Percentiles rank a stretch among this genome's conserved stretches.
Evolutionary conservation across 2,113 vertebrate species (phyloP).

Genomic region (Actenoides hombroni): DNA sequence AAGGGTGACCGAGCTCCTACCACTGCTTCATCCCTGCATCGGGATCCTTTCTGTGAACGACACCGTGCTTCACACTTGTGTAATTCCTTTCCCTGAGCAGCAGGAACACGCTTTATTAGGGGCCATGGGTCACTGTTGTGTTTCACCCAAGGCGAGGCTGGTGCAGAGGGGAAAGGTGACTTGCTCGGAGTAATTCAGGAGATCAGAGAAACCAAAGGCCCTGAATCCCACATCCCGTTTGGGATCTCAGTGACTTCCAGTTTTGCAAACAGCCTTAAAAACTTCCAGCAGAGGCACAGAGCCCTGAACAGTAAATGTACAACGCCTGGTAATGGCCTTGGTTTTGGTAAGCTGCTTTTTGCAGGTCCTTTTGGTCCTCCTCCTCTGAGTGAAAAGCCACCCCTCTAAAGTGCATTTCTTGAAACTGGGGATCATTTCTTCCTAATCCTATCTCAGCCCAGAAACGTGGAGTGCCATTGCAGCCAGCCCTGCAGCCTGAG

Average conservation of each 20-base stretch:
- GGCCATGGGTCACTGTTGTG: fast-evolving
- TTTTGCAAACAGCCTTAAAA: background rate
- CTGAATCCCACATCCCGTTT: fast-evolving
- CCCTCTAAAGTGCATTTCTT: background rate
- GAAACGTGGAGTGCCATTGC: background rate
- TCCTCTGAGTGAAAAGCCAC: background rate
- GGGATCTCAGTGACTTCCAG: background rate
- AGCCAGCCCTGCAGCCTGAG: background rate
- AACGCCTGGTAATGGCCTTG: background rate
- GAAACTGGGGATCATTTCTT: background rate
- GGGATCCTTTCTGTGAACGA: background rate
- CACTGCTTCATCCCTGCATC: fast-evolving
- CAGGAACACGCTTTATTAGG: fast-evolving
- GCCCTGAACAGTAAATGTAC: background rate
- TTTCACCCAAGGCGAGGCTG: fast-evolving
- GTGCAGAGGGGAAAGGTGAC: background rate
- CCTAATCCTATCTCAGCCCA: background rate
- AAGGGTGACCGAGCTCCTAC: background rate
- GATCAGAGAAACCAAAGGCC: background rate
- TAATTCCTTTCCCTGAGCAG: background rate
- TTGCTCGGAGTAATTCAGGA: background rate
- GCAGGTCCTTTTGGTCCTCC: background rate
- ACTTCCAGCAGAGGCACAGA: background rate
- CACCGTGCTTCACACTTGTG: fast-evolving
- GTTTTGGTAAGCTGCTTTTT: background rate